Evolutionary conservation across 2,888 invertebrate species (phyloP), one percentile per base, ranked within the genome.

Genomic region (Anarsia innoxiella): DNA sequence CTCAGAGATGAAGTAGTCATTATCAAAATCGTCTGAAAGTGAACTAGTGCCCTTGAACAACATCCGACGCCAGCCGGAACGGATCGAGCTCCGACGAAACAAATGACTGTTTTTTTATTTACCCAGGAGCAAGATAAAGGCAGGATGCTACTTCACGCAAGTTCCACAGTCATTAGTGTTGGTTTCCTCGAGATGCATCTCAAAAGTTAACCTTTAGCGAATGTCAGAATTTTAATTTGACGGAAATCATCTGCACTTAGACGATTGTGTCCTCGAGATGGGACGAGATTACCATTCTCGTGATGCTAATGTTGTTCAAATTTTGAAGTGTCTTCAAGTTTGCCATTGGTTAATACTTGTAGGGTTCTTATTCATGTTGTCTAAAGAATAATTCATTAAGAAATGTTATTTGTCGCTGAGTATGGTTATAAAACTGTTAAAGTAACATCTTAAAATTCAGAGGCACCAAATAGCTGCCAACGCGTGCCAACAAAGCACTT

Each of bases 121-220:
- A 56, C 54, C 51, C 56, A 68, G 64, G 57, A 66, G 58, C 38
- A 34, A 55, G 58, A 61, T 65, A 75, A 76, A 72, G 68, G 56
- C 83, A 83, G 83, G 83, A 84, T 82, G 79, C 73, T 55, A 64
- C 72, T 70, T 79, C 76, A 76, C 73, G 80, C 71, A 64, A 62
- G 59, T 69, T 69, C 71, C 71, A 77, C 73, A 68, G 65, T 64
- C 66, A 66, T 64, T 67, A 56, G 54, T 56, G 55, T 6, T 56
- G 55, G 66, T 75, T 80, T 75, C 75, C 78, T 73, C 54, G 49
- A 53, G 57, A 48, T 53, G 51, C 51, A 59, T 58, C 51, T 49
- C 25, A 12, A 10, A 12, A 33, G 43, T 39, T 36, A 40, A 37
- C 25, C 26, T 33, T 15, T 33, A 26, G 25, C 15, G 25, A 32